These are phyloP conservation scores for Takifugu ocellatus DNA, from an alignment of 2,797 vertebrate genomes.

Conservation along the genomic window DNA sequence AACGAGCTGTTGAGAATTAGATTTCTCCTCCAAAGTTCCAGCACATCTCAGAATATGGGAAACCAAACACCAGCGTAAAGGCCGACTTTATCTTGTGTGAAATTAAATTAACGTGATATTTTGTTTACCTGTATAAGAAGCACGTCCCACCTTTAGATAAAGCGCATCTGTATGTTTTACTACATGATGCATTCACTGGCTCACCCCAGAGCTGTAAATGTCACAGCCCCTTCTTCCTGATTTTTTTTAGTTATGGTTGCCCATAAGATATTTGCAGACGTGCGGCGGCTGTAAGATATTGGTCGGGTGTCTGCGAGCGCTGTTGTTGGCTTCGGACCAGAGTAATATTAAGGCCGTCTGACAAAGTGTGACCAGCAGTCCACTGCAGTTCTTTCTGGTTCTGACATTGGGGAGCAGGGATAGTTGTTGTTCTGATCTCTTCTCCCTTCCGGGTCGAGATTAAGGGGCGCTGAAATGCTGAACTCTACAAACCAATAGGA, in stretches of 20 bases:
- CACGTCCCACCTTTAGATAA: slow-evolving; percentile 35
- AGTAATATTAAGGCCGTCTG: slow-evolving; percentile 46
- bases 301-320: slow-evolving; percentile 42
- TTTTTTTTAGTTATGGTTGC: slow-evolving; percentile 44
- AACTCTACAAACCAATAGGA: no score
- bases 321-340: slow-evolving; percentile 41
- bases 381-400: slow-evolving; percentile 4
- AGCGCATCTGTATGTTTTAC: slow-evolving; percentile 47
- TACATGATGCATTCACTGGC: slow-evolving; percentile 43
- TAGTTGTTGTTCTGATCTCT: slow-evolving; percentile 11
- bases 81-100: slow-evolving; percentile 75
- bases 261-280: slow-evolving; percentile 23
- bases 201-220: slow-evolving; percentile 37
- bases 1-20: no score
- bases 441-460: not conserved
- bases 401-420: slow-evolving; percentile 1
- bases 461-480: no score
- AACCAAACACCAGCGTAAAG: slow-evolving; percentile 55
- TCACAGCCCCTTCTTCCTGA: slow-evolving; percentile 21
- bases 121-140: slow-evolving; percentile 35
- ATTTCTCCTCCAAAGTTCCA: no score
- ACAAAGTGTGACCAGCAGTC: slow-evolving; percentile 42
- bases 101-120: slow-evolving; percentile 66
- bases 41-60: slow-evolving; percentile 23
- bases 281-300: slow-evolving; percentile 31